Evolutionary conservation across 2,888 invertebrate species (phyloP).

Genomic region (Aleiodes leptofemur): DNA sequence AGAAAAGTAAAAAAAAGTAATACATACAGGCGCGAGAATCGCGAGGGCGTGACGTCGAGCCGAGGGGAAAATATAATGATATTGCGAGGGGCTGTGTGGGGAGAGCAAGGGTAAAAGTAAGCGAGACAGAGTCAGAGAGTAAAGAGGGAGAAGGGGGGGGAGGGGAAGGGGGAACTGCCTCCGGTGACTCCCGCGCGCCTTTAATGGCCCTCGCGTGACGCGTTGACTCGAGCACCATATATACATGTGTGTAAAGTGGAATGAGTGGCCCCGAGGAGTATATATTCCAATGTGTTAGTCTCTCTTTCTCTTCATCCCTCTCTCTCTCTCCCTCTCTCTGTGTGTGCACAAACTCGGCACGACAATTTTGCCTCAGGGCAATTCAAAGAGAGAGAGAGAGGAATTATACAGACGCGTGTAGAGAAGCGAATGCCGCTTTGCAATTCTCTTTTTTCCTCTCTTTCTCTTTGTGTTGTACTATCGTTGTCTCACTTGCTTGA

Average conservation of each 20-base stretch:
- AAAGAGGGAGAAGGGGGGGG: slow-evolving; percentile 19
- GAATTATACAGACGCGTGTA: slow-evolving; percentile 8
- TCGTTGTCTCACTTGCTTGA: too few species aligned
- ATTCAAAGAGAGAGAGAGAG: background rate
- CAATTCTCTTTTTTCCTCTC: too few species aligned
- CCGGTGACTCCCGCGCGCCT: slow-evolving; percentile 59
- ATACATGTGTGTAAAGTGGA: slow-evolving; percentile 3
- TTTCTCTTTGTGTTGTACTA: too few species aligned
- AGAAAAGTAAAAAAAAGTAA: background rate
- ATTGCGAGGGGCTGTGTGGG: background rate
- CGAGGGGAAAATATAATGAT: slow-evolving; percentile 51
- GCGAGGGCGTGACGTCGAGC: slow-evolving; percentile 39
- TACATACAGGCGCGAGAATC: slow-evolving; percentile 19
- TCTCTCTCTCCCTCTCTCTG: too few species aligned
- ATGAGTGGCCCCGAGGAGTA: background rate
- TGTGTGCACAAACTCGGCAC: too few species aligned
- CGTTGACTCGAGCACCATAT: slow-evolving; percentile 52
- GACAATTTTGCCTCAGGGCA: too few species aligned
- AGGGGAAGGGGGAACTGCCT: slow-evolving; percentile 44
- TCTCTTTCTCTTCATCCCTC: too few species aligned
- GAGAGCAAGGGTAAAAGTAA: slow-evolving; percentile 35
- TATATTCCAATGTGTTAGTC: too few species aligned
- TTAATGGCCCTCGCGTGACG: slow-evolving; percentile 63
- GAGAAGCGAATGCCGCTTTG: background rate
- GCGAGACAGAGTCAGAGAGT: slow-evolving; percentile 19